phyloP scores from a whole-genome alignment of 2,888 invertebrate genomes.

The Netelia virgata region DNA sequence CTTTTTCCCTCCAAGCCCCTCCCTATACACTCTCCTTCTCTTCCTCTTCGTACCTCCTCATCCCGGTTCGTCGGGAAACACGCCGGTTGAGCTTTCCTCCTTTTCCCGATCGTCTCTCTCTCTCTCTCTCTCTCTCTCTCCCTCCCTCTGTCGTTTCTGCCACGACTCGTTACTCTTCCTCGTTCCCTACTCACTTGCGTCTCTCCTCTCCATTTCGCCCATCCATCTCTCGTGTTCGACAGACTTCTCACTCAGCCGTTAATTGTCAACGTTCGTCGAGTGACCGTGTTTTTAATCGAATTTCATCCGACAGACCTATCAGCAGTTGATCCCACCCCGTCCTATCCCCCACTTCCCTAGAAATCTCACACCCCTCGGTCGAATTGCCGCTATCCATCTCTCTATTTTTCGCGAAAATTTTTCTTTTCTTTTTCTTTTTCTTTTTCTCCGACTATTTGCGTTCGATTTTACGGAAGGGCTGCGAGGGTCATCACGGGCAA shows the following conservation, averaged over 20 bases:
- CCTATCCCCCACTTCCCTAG: neutral
- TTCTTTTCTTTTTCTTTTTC: too few relatives aligned
- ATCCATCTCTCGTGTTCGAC: constrained; percentile 47
- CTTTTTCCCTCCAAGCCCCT: constrained; percentile 18
- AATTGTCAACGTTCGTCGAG: constrained; percentile 73
- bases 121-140: neutral
- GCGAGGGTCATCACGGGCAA: too few relatives aligned
- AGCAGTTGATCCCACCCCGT: constrained; percentile 15
- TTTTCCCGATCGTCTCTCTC: neutral
- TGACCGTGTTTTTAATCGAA: constrained; percentile 75
- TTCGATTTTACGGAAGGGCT: too few relatives aligned
- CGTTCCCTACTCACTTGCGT: constrained; percentile 18
- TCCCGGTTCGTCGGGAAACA: neutral
- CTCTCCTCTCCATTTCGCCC: neutral
- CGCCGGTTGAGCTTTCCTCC: constrained; percentile 7
- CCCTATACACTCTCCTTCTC: constrained; percentile 12
- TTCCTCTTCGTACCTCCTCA: neutral
- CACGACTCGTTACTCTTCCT: constrained; percentile 24
- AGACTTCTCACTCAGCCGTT: constrained; percentile 66
- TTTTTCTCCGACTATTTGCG: too few relatives aligned
- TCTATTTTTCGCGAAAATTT: too few relatives aligned
- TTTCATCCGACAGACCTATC: constrained; percentile 64
- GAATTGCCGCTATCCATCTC: too few relatives aligned
- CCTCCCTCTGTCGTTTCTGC: constrained; percentile 6
- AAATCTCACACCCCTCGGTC: neutral